Conservation (phyloP, 2,888 invertebrate species). For the Acleris sparsana region DNA sequence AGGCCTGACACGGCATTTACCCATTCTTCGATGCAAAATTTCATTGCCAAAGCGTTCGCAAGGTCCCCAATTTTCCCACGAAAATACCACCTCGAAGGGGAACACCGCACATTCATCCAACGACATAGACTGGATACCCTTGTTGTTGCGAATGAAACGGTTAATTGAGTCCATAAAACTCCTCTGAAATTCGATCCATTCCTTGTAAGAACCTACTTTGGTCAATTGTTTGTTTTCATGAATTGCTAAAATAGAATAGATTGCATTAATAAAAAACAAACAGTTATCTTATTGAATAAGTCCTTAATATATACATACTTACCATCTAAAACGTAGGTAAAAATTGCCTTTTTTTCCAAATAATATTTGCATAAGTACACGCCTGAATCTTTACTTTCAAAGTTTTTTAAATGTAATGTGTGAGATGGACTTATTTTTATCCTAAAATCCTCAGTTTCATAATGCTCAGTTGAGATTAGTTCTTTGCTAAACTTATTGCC, state of each 20-base stretch:
- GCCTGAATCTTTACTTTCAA: slow-evolving; percentile 45
- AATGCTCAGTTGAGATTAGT: not conserved
- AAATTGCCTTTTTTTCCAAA: slow-evolving; percentile 24
- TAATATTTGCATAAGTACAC: slow-evolving; percentile 46
- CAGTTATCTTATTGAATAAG: not conserved
- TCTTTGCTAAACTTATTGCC: slow-evolving; percentile 27
- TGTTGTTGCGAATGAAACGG: slow-evolving; percentile 63
- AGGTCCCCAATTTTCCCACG: slow-evolving; percentile 81
- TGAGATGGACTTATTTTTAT: slow-evolving; percentile 40
- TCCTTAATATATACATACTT: slow-evolving; percentile 11
- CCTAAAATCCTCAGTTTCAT: slow-evolving; percentile 16
- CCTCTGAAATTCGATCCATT: slow-evolving; percentile 78
- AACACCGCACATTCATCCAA: slow-evolving; percentile 50
- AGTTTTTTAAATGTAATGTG: slow-evolving; percentile 43
- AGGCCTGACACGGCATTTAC: slow-evolving; percentile 76
- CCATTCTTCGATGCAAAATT: slow-evolving; percentile 66
- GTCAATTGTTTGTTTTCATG: slow-evolving; percentile 37
- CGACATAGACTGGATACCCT: slow-evolving; percentile 52
- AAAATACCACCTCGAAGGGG: slow-evolving; percentile 70
- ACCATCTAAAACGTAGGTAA: slow-evolving; percentile 43
- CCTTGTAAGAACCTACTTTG: slow-evolving; percentile 69
- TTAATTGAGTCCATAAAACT: slow-evolving; percentile 73
- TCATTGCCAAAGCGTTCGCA: slow-evolving; percentile 75
- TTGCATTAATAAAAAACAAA: not conserved
- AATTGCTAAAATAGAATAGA: slow-evolving; percentile 31